phyloP scores from a whole-genome alignment of 2,888 invertebrate species.

The Stenoptilia bipunctidactyla region DNA sequence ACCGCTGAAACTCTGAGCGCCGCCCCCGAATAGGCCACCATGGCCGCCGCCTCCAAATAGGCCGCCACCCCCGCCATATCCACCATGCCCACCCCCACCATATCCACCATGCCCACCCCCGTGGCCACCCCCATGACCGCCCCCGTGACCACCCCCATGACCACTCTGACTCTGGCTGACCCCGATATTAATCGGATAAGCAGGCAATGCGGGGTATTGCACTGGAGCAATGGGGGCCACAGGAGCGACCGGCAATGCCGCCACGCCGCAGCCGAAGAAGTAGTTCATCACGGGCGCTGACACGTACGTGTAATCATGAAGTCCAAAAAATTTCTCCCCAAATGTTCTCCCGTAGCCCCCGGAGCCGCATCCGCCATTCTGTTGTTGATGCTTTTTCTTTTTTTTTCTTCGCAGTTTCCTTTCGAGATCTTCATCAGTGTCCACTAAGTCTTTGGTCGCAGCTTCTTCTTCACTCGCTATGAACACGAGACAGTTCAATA shows the following conservation, averaged over 20 bases:
- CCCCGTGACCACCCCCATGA: constrained; percentile 16
- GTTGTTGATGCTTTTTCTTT: constrained; percentile 34
- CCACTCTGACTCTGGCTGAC: constrained; percentile 21
- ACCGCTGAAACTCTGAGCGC: constrained; percentile 15
- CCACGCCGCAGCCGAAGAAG: constrained; percentile 44
- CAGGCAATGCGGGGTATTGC: constrained; percentile 14
- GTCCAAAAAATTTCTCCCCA: constrained; percentile 34
- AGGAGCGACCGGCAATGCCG: constrained; percentile 18
- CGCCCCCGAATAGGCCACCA: constrained; percentile 17
- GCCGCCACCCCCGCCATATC: constrained; percentile 21
- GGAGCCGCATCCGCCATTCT: constrained; percentile 27
- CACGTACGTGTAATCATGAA: constrained; percentile 44
- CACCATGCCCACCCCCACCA: constrained; percentile 13
- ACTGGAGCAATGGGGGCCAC: constrained; percentile 15
- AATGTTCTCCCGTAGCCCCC: constrained; percentile 32
- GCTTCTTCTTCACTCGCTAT: constrained; percentile 25
- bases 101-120: constrained; percentile 18
- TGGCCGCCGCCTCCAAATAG: constrained; percentile 20
- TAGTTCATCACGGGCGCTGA: constrained; percentile 57
- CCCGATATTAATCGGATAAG: constrained; percentile 19
- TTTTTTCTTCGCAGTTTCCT: constrained; percentile 40
- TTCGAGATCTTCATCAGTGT: constrained; percentile 19
- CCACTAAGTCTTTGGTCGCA: constrained; percentile 33
- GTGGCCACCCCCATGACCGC: constrained; percentile 19
- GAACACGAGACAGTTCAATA: constrained; percentile 21